phyloP scores from a whole-genome alignment of 2,797 vertebrate genomes.

The Lagocephalus sceleratus region DNA sequence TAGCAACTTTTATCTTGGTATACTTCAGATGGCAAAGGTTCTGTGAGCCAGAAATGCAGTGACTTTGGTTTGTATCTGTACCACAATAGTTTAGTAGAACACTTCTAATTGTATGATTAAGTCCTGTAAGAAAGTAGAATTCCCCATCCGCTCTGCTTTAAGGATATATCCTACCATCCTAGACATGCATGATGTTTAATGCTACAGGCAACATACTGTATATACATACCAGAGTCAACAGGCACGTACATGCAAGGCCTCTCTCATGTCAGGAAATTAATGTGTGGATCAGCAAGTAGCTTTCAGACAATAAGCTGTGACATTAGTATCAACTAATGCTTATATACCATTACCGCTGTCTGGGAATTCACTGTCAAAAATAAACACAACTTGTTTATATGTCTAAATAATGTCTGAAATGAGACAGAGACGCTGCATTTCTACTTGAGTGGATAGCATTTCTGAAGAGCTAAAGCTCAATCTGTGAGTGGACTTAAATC shows the following conservation, averaged over 20 bases:
- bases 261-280: constrained; percentile 4
- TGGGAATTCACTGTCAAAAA: constrained; percentile 10
- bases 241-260: constrained; percentile 7
- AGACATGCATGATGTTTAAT: constrained; percentile 1
- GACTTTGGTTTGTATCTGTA: constrained; percentile 42
- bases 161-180: constrained; percentile 28
- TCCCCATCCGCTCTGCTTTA: constrained; percentile 47
- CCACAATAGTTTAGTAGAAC: constrained; percentile 19
- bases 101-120: constrained; percentile 17
- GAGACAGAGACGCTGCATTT: constrained; percentile 35
- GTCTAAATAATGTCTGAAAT: constrained; percentile 18
- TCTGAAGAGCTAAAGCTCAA: constrained; percentile 8
- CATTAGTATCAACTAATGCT: constrained; percentile 14
- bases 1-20: constrained; percentile 16
- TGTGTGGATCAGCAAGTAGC: background rate
- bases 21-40: constrained; percentile 22
- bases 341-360: background rate
- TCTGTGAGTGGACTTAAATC: constrained; percentile 22
- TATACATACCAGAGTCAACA: constrained; percentile 19
- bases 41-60: constrained; percentile 18
- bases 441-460: constrained; percentile 27
- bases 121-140: constrained; percentile 32
- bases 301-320: background rate
- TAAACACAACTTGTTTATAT: constrained; percentile 2
- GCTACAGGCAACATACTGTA: constrained; percentile 15